These are phyloP conservation scores for Gambusia affinis DNA, from an alignment of 2,113 vertebrate species.

Conservation along the genomic window DNA sequence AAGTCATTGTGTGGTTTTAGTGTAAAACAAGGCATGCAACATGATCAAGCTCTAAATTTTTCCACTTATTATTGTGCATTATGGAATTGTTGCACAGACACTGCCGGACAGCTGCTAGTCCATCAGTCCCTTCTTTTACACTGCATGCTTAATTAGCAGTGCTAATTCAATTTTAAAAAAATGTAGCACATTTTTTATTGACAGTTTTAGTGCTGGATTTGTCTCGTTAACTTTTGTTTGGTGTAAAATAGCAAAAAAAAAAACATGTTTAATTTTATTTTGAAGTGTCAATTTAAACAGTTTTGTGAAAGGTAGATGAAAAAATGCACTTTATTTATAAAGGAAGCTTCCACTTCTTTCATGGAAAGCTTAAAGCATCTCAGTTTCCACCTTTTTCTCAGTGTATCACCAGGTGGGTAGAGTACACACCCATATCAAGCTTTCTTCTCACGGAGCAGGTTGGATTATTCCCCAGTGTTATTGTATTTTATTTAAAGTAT, in stretches of 20 bases:
- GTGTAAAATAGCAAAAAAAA: slow-evolving; percentile 29
- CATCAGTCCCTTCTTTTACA: slow-evolving; percentile 2
- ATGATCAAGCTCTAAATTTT: slow-evolving; percentile 43
- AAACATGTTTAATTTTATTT: slow-evolving; percentile 17
- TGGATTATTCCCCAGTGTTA: slow-evolving; percentile 45
- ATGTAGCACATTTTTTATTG: slow-evolving; percentile 14
- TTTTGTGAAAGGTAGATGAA: slow-evolving; percentile 31
- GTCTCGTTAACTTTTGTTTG: slow-evolving; percentile 30
- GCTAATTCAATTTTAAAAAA: slow-evolving; percentile 1
- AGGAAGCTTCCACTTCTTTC: slow-evolving; percentile 21
- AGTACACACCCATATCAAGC: slow-evolving; percentile 23
- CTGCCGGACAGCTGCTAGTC: slow-evolving; percentile 62
- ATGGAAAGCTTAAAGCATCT: slow-evolving; percentile 8
- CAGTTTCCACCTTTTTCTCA: slow-evolving; percentile 10
- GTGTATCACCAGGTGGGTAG: slow-evolving; percentile 20
- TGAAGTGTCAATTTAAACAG: slow-evolving; percentile 23
- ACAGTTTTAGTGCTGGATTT: slow-evolving; percentile 20
- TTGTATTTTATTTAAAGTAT: slow-evolving; percentile 38
- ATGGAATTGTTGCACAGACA: slow-evolving; percentile 42
- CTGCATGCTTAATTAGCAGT: slow-evolving; percentile 50
- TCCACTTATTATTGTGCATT: slow-evolving; percentile 33
- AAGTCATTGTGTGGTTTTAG: slow-evolving; percentile 42
- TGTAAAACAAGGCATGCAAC: slow-evolving; percentile 62
- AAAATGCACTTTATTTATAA: slow-evolving; percentile 47
- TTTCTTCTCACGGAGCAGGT: slow-evolving; percentile 4